phyloP scores from a whole-genome alignment of 2,113 vertebrate species.

The Gopherus flavomarginatus region DNA sequence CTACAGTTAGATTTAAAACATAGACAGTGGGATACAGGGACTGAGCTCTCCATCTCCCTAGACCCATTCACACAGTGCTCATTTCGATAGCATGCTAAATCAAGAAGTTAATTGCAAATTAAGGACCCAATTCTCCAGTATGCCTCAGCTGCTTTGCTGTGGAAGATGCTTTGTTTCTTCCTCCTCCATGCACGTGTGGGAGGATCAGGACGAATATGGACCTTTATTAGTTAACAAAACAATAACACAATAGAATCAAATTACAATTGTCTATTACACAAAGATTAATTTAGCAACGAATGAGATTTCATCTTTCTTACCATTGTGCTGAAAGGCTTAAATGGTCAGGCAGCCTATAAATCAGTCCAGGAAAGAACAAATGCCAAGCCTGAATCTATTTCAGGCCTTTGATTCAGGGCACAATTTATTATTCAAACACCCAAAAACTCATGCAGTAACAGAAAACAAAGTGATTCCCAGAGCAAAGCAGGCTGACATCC shows the following conservation, averaged over 20 bases:
- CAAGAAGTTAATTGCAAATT: constrained; percentile 51
- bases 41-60: neutral
- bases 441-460: neutral
- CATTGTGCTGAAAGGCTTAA: neutral
- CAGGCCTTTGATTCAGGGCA: neutral
- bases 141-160: constrained; percentile 31
- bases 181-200: neutral
- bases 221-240: neutral
- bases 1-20: no score
- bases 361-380: neutral
- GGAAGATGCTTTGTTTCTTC: neutral
- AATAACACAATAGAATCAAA: neutral
- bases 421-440: neutral
- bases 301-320: no score
- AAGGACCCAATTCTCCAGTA: constrained; percentile 20
- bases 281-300: neutral
- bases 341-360: no score
- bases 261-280: neutral
- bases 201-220: neutral
- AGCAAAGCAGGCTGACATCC: neutral
- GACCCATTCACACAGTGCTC: neutral
- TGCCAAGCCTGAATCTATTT: neutral
- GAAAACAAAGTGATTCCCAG: neutral
- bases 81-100: neutral
- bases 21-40: neutral